Base-by-base conservation (phyloP, 2,113 vertebrate genomes). In the Mustela nigripes region DNA sequence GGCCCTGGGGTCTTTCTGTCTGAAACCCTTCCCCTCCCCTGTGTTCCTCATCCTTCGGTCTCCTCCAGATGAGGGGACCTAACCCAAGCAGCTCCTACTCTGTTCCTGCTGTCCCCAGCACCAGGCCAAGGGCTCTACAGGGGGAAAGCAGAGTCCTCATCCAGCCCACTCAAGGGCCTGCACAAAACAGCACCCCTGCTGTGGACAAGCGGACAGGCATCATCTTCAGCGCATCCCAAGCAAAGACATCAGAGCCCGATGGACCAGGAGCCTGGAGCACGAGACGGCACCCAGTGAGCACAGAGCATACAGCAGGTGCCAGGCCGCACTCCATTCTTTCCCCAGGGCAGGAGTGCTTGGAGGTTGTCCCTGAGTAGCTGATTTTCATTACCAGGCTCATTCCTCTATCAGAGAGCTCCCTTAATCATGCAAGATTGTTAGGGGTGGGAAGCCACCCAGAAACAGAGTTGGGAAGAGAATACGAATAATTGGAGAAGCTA, bases 311-410 rank as follows among this genome's bases (percentile, higher is more conserved):
- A 42, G 11, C 65, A 42, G 7, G 31, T 26, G 67, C 84, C 80
- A 33, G 82, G 31, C 21, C 39, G 1, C 67, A 58, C 19, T 36
- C 56, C 5, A 4, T 5, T 24, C 71, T 15, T 15, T 19, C 11
- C 62, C 36, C n/a, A 18, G 33, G 85, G 63, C 48, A 10, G 33
- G 58, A 39, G 28, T 16, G 4, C 28, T 56, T 36, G 26, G 87
- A 94, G 89, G 42, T 26, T 83, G 73, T 97, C 97, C 86, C 92
- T 85, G 22, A 91, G 93, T 15, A 50, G 89, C 96, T 98, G 97
- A 82, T 94, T 91, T 83, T 48, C 80, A 58, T 97, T 93, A 78
- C 62, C 95, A 94, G 56, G 39, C 91, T 89, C 67, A 88, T 58
- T 42, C 87, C 73, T 96, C 2, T 86, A 45, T 39, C 14, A 92